Evolutionary conservation across 1,140 invertebrate genomes (phyloP), one percentile per base, ranked within the genome.

Genomic region (Zaprionus inermis): DNA sequence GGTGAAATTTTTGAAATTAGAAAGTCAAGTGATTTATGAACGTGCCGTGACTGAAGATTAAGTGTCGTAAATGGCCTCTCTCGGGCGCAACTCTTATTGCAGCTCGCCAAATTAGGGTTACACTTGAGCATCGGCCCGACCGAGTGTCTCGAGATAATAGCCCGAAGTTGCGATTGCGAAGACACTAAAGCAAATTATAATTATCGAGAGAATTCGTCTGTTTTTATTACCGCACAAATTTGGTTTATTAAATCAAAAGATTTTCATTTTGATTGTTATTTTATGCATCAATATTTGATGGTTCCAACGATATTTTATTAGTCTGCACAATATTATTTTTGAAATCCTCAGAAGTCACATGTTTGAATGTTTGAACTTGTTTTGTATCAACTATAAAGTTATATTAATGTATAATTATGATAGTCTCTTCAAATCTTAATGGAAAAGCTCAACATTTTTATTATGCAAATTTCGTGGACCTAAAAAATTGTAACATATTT

Each of bases 11-110:
- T 49, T 38, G 67, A 84, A 85, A 84, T 84, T 86, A 88, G 79
- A 86, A 86, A 86, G 82, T 86, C 66, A 71, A 88, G 65, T 86
- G 83, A 86, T 88, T 86, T 88, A 86, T 86, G 79, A 73, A 76
- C 72, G 68, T 88, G 76, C 52, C 76, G 60, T 76, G 82, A 72
- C 68, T 78, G 51, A 56, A 65, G 76, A 57, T 84, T 58, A 72
- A 55, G 51, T 72, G 41, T 51, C 16, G 55, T 46, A 52, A 11
- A 20, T 54, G n/a, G n/a, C 38, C 38, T 44, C 38, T 44, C n/a
- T 60, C 57, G 6, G 32, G 9, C 28, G 9, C 28, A 22, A 64
- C 12, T 32, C 9, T 30, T 34, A 22, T 44, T 44, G 38, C 38
- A 30, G 56, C 32, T 60, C 28, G 11, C 41, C 24, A 63, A 55